Conservation (phyloP, 2,797 vertebrate genomes). For the Galago senegalensis region DNA sequence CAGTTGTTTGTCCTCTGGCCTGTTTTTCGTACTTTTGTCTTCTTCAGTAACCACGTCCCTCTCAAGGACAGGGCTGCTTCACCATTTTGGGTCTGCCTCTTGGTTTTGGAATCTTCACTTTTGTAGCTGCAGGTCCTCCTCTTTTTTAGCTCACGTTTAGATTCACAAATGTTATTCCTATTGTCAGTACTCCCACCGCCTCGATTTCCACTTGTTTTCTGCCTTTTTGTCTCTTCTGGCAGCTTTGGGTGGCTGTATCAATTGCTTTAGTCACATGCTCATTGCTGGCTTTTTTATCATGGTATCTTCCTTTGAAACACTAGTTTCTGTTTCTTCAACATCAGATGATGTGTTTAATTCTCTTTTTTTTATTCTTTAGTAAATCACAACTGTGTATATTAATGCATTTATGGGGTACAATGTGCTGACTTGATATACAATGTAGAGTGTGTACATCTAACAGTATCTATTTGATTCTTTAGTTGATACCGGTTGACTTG, state of each 20-base stretch:
- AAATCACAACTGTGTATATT: too few species aligned
- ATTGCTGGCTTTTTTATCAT: conserved; percentile 88
- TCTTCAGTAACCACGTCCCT: conserved; percentile 89
- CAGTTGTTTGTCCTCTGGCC: conserved; percentile 93
- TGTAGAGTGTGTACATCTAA: too few species aligned
- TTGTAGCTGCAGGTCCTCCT: too few species aligned
- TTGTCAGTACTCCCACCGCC: too few species aligned
- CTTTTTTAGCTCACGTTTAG: too few species aligned
- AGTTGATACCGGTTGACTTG: conserved; percentile 90
- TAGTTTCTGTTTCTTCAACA: conserved; percentile 90
- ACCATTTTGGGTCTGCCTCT: conserved; percentile 95
- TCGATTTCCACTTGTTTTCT: too few species aligned
- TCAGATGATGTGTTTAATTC: conserved; percentile 76
- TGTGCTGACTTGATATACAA: too few species aligned
- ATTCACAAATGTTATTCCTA: too few species aligned
- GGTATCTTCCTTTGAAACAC: conserved; percentile 89
- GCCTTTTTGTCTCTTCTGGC: conserved; percentile 97
- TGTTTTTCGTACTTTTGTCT: conserved; percentile 94
- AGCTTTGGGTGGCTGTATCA: conserved; percentile 90
- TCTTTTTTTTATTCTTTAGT: too few species aligned
- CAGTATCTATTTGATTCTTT: conserved; percentile 85
- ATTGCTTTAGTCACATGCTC: conserved; percentile 90
- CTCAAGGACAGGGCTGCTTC: conserved; percentile 88
- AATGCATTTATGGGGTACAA: too few species aligned
- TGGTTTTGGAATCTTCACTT: conserved; percentile 91